phyloP scores from a whole-genome alignment of 2,797 vertebrate species.

The Morelia viridis region DNA sequence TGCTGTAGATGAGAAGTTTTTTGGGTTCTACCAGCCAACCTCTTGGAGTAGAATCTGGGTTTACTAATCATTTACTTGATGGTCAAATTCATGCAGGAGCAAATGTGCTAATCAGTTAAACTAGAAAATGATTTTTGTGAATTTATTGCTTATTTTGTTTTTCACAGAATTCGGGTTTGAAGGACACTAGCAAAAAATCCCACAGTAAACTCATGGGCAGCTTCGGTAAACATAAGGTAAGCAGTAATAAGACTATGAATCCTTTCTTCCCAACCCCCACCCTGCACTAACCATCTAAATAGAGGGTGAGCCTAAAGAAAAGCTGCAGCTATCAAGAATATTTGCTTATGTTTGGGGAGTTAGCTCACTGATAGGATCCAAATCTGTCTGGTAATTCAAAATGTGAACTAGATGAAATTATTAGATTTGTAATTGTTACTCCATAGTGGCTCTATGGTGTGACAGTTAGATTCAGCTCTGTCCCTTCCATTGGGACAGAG shows the following conservation, averaged over 20 bases:
- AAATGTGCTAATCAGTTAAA: neutral
- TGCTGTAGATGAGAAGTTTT: neutral
- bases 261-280: neutral
- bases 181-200: constrained; percentile 89
- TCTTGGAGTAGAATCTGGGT: too few species aligned
- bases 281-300: neutral
- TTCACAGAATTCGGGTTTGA: constrained; percentile 80
- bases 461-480: neutral
- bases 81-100: neutral
- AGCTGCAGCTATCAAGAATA: neutral
- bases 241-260: constrained; percentile 36
- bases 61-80: neutral
- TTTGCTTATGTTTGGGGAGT: neutral
- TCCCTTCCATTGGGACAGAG: too few species aligned
- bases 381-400: neutral
- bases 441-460: neutral
- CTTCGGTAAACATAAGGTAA: constrained; percentile 91
- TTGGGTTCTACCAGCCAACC: neutral
- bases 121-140: neutral
- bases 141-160: constrained; percentile 21
- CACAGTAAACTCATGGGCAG: constrained; percentile 90
- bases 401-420: neutral
- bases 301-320: neutral
- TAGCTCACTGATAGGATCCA: neutral
- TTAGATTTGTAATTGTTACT: too few species aligned